These are phyloP conservation scores for Esox niger DNA, from an alignment of 2,113 vertebrate genomes.

Conservation along the genomic window DNA sequence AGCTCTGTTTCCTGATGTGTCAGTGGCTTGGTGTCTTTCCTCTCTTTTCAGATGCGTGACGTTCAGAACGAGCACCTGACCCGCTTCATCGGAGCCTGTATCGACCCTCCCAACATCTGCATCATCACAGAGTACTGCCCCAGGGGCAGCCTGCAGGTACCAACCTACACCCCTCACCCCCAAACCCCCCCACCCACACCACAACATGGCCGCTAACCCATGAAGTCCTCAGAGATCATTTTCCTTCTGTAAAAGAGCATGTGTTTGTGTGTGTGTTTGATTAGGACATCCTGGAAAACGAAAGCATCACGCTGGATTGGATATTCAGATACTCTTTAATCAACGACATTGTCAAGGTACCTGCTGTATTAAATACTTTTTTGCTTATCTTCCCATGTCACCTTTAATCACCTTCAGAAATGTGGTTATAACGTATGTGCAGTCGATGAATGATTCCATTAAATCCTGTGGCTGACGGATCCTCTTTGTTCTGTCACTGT, in stretches of 20 bases:
- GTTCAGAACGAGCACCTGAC: slow-evolving; percentile 84
- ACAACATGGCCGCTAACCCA: too few relatives aligned
- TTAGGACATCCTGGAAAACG: slow-evolving; percentile 93
- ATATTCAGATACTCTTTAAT: slow-evolving; percentile 95
- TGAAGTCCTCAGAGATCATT: not conserved
- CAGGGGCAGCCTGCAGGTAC: slow-evolving; percentile 80
- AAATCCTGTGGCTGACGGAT: too few relatives aligned
- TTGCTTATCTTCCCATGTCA: too few relatives aligned
- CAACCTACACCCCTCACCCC: not conserved
- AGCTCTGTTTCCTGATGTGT: not conserved
- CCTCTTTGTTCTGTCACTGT: slow-evolving; percentile 9
- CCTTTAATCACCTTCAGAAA: too few relatives aligned
- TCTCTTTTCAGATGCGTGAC: slow-evolving; percentile 73
- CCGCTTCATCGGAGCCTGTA: slow-evolving; percentile 80
- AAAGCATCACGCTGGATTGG: slow-evolving; percentile 95
- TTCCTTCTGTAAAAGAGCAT: not conserved
- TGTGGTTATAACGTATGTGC: too few relatives aligned
- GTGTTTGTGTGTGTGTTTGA: slow-evolving; percentile 11
- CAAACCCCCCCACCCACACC: too few relatives aligned
- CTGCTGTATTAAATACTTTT: not conserved
- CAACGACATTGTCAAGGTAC: slow-evolving; percentile 90
- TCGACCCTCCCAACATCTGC: slow-evolving; percentile 80
- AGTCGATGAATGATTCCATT: too few relatives aligned
- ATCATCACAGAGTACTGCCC: slow-evolving; percentile 85
- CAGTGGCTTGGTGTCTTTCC: not conserved